A percentile compares a stretch with the other conserved stretches of the same genome.
Conservation (phyloP, 2,113 vertebrate species). For the Solea solea region DNA sequence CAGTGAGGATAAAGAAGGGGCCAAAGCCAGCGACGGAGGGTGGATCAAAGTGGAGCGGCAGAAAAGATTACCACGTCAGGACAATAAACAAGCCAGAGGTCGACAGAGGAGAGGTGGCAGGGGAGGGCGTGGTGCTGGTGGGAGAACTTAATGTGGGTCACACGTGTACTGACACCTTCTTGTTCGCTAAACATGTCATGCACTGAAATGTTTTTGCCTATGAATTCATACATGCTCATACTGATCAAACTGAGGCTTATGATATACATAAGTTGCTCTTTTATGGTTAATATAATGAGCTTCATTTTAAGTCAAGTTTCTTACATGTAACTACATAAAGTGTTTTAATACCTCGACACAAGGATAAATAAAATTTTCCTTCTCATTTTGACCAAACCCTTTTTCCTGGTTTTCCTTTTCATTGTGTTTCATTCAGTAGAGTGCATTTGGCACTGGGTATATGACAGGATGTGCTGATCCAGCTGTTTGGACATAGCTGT, state of each 20-base stretch:
- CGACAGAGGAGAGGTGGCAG: constrained; percentile 85
- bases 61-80: constrained; percentile 84
- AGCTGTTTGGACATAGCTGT: not conserved
- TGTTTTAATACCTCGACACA: not conserved
- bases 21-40: constrained; percentile 85
- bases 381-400: not conserved
- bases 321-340: constrained; percentile 8
- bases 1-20: constrained; percentile 76
- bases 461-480: not conserved
- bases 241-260: constrained; percentile 1
- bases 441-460: not conserved
- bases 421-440: not conserved
- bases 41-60: constrained; percentile 93
- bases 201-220: constrained; percentile 45
- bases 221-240: constrained; percentile 12
- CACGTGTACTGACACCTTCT: constrained; percentile 17
- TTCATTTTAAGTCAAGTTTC: constrained; percentile 1
- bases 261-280: not conserved
- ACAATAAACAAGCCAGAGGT: constrained; percentile 77
- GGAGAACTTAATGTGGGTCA: constrained; percentile 63
- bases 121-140: constrained; percentile 77
- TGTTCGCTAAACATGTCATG: constrained; percentile 26
- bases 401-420: not conserved
- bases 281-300: constrained; percentile 2
- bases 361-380: not conserved